phyloP scores from a whole-genome alignment of 2,888 invertebrate genomes.

The Ferrisia virgata region DNA sequence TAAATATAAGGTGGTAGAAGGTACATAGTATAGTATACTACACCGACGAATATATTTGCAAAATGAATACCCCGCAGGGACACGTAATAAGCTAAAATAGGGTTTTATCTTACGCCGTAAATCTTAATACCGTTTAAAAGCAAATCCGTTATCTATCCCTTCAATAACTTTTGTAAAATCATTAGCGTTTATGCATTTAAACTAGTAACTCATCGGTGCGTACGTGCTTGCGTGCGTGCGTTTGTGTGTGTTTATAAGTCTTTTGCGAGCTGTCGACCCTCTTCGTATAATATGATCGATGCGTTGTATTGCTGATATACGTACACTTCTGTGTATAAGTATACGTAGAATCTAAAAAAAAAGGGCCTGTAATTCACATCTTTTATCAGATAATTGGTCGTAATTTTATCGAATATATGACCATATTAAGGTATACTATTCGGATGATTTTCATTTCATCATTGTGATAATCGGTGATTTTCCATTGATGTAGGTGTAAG shows the following conservation, averaged over 20 bases:
- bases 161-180: constrained; percentile 35
- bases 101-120: constrained; percentile 38
- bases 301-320: too few species aligned
- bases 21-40: neutral
- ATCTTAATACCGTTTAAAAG: constrained; percentile 40
- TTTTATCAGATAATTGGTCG: too few species aligned
- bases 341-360: too few species aligned
- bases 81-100: constrained; percentile 18
- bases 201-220: neutral
- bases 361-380: too few species aligned
- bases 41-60: neutral
- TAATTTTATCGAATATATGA: too few species aligned
- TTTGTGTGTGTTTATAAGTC: neutral
- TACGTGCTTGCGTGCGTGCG: too few species aligned
- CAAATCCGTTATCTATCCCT: constrained; percentile 36
- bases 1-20: neutral
- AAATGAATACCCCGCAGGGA: constrained; percentile 36
- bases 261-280: neutral
- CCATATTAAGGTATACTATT: too few species aligned
- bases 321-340: too few species aligned
- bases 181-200: constrained; percentile 31
- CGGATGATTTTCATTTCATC: too few species aligned
- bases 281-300: too few species aligned
- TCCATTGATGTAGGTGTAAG: too few species aligned
- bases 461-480: too few species aligned